Percentiles rank a stretch among this genome's conserved stretches.
Evolutionary conservation across 2,113 vertebrate species (phyloP).

Genomic region (Gopherus evgoodei): DNA sequence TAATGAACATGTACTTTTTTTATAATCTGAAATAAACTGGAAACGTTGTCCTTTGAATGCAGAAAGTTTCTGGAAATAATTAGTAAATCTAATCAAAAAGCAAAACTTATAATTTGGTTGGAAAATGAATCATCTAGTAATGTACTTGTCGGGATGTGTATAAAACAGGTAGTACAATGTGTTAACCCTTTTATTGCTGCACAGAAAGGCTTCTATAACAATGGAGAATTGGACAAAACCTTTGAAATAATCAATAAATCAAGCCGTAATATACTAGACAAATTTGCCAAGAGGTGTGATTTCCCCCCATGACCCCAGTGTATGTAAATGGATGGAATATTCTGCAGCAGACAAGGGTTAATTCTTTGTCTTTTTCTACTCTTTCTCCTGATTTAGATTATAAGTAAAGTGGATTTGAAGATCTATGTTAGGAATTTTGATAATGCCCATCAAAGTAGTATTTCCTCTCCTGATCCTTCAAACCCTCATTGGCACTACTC

Average conservation of each 20-base stretch:
- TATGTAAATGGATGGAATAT: neutral
- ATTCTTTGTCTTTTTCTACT: neutral
- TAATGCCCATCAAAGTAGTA: neutral
- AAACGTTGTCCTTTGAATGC: neutral
- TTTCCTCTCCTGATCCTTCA: neutral
- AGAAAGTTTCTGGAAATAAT: neutral
- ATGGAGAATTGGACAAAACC: neutral
- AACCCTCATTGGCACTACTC: neutral
- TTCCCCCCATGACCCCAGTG: neutral
- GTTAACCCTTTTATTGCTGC: neutral
- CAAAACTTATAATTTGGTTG: neutral
- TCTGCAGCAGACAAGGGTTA: neutral
- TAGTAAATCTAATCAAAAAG: fast-evolving
- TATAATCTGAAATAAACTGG: neutral
- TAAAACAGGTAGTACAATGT: neutral
- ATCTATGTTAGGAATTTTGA: neutral
- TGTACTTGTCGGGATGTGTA: neutral
- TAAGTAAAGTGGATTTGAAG: neutral
- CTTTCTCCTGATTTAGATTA: neutral
- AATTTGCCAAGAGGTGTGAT: neutral
- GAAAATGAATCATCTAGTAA: neutral
- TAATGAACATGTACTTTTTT: neutral
- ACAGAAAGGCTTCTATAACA: neutral
- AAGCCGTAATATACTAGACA: neutral
- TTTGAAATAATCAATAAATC: neutral